Conservation (phyloP, 2,888 invertebrate genomes). For the Cheilosia pagana region DNA sequence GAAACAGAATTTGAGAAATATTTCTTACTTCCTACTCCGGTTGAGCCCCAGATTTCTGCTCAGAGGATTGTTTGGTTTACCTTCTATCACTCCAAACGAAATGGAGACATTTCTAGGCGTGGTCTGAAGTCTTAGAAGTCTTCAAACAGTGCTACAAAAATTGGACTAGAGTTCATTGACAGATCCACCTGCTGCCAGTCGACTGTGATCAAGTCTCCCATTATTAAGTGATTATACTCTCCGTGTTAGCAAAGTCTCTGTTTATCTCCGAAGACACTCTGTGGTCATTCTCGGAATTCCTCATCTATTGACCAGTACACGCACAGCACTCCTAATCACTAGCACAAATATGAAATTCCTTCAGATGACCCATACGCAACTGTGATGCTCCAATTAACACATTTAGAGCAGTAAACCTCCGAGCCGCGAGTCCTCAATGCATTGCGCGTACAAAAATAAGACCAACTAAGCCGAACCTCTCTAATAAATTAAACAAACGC, state of each 20-base stretch:
- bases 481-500: conserved; percentile 67
- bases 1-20: too few relatives aligned
- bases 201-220: background rate
- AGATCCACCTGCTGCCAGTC: too few relatives aligned
- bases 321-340: conserved; percentile 15
- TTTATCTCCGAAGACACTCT: background rate
- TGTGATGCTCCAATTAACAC: conserved; percentile 72
- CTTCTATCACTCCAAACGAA: too few relatives aligned
- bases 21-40: too few relatives aligned
- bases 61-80: too few relatives aligned
- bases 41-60: too few relatives aligned
- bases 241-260: background rate
- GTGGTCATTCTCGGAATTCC: conserved; percentile 22
- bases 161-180: too few relatives aligned
- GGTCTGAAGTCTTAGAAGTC: too few relatives aligned
- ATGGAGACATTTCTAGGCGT: too few relatives aligned
- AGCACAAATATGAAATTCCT: conserved; percentile 39
- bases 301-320: conserved; percentile 13
- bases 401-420: conserved; percentile 36
- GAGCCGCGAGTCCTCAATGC: background rate
- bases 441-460: background rate
- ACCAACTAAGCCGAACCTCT: background rate
- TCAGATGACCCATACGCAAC: conserved; percentile 26
- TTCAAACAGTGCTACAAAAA: too few relatives aligned
- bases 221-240: background rate